These are phyloP conservation scores for Hypselothyrea guttata DNA, from an alignment of 2,888 invertebrate genomes.

Conservation along the genomic window DNA sequence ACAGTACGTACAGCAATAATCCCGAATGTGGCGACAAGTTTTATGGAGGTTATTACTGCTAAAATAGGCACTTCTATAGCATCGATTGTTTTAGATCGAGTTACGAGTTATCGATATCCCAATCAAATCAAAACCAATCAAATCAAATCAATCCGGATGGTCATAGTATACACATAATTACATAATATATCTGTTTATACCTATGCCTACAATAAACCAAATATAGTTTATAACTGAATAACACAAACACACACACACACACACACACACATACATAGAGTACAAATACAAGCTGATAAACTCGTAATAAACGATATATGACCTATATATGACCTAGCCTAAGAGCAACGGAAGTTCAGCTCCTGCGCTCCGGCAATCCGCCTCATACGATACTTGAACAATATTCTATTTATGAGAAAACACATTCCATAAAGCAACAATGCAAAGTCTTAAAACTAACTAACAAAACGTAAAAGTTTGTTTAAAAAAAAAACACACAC, in stretches of 20 bases:
- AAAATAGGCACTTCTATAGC: constrained; percentile 83
- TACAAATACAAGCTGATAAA: constrained; percentile 64
- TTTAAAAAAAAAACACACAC: constrained; percentile 42
- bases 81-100: constrained; percentile 75
- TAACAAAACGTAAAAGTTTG: constrained; percentile 39
- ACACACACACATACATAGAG: constrained; percentile 53
- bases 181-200: constrained; percentile 24
- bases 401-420: constrained; percentile 63
- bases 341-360: constrained; percentile 12
- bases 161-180: constrained; percentile 20
- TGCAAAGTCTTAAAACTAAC: constrained; percentile 70
- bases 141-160: constrained; percentile 17
- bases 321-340: constrained; percentile 31
- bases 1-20: constrained; percentile 83
- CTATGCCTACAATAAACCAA: constrained; percentile 62
- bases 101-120: constrained; percentile 22
- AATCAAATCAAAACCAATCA: constrained; percentile 9
- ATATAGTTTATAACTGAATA: constrained; percentile 65
- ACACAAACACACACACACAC: constrained; percentile 18
- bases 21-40: constrained; percentile 81
- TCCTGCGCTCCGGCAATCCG: constrained; percentile 10
- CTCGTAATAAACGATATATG: constrained; percentile 22
- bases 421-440: constrained; percentile 78
- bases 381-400: constrained; percentile 21
- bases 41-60: constrained; percentile 83